Conservation (phyloP, 2,113 vertebrate genomes). For the Rynchops niger region DNA sequence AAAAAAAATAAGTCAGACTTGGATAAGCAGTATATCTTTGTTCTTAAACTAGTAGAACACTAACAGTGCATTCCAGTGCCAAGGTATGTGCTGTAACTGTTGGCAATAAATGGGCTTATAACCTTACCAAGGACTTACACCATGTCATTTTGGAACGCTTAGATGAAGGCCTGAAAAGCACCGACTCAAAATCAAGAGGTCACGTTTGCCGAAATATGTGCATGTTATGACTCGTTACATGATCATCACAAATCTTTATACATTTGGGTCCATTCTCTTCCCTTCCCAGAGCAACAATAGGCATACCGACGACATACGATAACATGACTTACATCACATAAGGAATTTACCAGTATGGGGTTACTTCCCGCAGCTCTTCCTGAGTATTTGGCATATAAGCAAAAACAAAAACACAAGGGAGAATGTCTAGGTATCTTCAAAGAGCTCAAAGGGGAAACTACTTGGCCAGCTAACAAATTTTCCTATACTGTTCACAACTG, state of each 20-base stretch:
- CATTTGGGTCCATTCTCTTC: background rate
- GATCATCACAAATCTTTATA: background rate
- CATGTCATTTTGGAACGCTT: background rate
- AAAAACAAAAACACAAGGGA: background rate
- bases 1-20: background rate
- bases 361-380: background rate
- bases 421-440: background rate
- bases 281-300: background rate
- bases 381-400: background rate
- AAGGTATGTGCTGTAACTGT: background rate
- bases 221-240: background rate
- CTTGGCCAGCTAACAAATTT: background rate
- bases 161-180: background rate
- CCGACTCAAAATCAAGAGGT: background rate
- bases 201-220: rapidly evolving
- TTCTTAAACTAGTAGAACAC: background rate
- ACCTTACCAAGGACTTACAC: background rate
- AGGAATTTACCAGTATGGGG: background rate
- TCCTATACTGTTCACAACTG: background rate
- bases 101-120: background rate
- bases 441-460: background rate
- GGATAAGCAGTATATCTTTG: background rate
- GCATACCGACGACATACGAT: rapidly evolving
- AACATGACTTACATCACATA: background rate
- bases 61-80: background rate